Base-by-base conservation (phyloP, 1,140 invertebrate genomes). In the Drosophila micromelanica region DNA sequence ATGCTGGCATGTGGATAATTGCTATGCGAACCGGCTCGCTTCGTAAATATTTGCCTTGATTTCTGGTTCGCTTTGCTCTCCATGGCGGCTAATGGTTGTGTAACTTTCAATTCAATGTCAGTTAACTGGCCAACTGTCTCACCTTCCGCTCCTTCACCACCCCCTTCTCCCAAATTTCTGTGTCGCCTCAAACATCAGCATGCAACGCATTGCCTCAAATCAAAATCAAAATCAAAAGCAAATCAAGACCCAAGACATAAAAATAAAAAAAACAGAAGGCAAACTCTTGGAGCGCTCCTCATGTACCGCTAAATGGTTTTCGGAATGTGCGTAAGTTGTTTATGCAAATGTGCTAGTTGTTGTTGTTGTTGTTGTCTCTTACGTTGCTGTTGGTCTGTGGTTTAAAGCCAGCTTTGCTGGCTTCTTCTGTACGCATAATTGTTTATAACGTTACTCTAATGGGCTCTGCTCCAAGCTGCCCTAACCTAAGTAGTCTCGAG, bases 71-170 rank as follows among this genome's bases (percentile, higher is more conserved):
- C 48, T 48, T 69, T 38, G 57, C 23, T n/a, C 32, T 32, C 37
- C 60, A 51, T 17, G 38, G 17, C 57, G 32, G 48, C 73, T 75
- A 61, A 61, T 59, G 73, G 69, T 87, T 87, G 84, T 89, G 84
- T 87, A 87, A 87, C 84, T 79, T 69, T 80, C 85, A 89, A 89
- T 89, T 89, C 84, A 89, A 89, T 89, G 84, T 89, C 84, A 89
- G 84, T 78, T 64, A 42, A 77, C 63, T 32, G 71, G 32, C 54
- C 54, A 68, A 60, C 46, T 8, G 46, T 8, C 12, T 45, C 52
- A 11, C 32, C 35, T 7, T n/a, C 12, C 61, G 61, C 43, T 42
- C 54, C 48, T 23, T 2, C 1, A 2, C 20, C 11, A 48, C n/a
- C 38, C 48, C 56, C 37, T 37, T 37, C 9, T 48, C 23, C 35